These are phyloP conservation scores for Scylla paramamosain DNA, from an alignment of 1,140 invertebrate genomes.

Conservation along the genomic window DNA sequence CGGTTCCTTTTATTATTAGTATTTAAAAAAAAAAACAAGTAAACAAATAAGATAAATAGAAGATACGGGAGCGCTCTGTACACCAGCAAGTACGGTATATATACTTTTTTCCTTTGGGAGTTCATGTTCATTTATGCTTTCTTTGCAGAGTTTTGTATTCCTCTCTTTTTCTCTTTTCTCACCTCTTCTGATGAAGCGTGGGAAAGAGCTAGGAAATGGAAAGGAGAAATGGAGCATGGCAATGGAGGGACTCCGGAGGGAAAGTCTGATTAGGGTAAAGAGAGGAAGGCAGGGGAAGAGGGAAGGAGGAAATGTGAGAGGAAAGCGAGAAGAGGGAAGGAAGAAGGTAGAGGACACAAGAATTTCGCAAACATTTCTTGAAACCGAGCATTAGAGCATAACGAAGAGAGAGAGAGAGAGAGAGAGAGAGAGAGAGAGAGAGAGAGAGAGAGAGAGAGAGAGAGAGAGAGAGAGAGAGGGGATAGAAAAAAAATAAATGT, in stretches of 20 bases:
- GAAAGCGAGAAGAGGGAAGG: neutral
- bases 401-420: conserved; percentile 17
- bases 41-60: too few relatives aligned
- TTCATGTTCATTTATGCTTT: too few relatives aligned
- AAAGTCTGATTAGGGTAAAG: neutral
- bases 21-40: too few relatives aligned
- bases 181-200: too few relatives aligned
- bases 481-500: too few relatives aligned
- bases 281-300: neutral
- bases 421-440: conserved; percentile 48
- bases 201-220: neutral
- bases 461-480: neutral
- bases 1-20: too few relatives aligned
- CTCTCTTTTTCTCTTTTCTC: too few relatives aligned
- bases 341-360: neutral
- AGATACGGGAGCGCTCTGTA: too few relatives aligned
- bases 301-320: neutral
- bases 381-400: neutral
- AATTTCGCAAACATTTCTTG: too few relatives aligned
- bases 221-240: neutral
- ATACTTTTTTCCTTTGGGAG: too few relatives aligned
- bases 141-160: too few relatives aligned
- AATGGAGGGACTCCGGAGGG: neutral
- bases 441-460: conserved; percentile 41
- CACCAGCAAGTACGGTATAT: too few relatives aligned